Evolutionary conservation across 2,113 vertebrate species (phyloP), one percentile per base, ranked within the genome.

Genomic region (Paradoxurus hermaphroditus): DNA sequence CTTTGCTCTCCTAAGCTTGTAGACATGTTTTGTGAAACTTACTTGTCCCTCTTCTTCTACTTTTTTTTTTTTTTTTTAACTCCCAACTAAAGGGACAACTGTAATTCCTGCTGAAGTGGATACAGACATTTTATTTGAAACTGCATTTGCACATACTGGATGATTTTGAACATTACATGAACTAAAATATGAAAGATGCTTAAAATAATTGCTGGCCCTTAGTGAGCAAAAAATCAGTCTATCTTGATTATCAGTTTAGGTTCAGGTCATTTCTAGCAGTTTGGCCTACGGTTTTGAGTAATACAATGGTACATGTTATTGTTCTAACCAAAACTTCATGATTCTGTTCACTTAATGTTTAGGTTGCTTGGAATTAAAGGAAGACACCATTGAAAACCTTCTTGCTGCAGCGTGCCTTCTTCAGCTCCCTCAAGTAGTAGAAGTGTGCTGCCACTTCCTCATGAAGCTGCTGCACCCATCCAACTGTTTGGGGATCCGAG

Each of bases 401-500:
- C 93, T 99, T n/a, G 98, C 99, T 96, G 99, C 99, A 49, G 99
- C 99, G 0, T 99, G 99, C 73, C 99, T 99, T 41, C 99, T 99
- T 39, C 99, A 99, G 88, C 99, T 99, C 3, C 98, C 99, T 34
- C 99, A 99, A 83, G 99, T 99, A 2, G 99, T 99, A n/a, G 99
- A 99, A 34, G 99, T 99, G 63, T 99, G 99, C 94, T 99, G 99
- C 84, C 99, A 99, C 94, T 99, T 99, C 87, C 98, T 99, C 34
- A 99, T 99, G 98, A 99, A 99, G 90, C 99, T 99, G 94, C 97
- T 99, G 72, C 99, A 99, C 92, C 99, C 99, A 0, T 99, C 99
- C 49, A 99, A 99, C 96, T 99, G 99, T 86, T 95, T 99, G 97
- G 99, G 99, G 94, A 99, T 99, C 91, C 98, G 99, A 85, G 98